A percentile compares a stretch with the other conserved stretches of the same genome.
These are phyloP conservation scores for Ammospiza nelsoni DNA, from an alignment of 2,113 vertebrate species.

Conservation along the genomic window DNA sequence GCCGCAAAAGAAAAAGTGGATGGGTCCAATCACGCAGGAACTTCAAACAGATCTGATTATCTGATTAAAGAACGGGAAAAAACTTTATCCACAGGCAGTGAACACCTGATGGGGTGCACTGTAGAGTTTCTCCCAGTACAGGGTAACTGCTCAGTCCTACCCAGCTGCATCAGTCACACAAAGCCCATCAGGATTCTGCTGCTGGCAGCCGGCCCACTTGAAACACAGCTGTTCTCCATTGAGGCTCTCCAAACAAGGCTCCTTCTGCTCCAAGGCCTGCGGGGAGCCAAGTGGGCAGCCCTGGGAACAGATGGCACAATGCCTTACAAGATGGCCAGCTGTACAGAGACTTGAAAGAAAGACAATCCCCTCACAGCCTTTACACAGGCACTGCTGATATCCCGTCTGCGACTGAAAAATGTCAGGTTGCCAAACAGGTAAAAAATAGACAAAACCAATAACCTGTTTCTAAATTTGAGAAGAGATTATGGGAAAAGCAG, in stretches of 20 bases:
- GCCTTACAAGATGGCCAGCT: slow-evolving; percentile 2
- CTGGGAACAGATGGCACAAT: slow-evolving; percentile 6
- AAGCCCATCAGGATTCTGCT: neutral
- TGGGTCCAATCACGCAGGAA: neutral
- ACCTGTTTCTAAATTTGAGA: neutral
- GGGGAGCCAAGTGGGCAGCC: neutral
- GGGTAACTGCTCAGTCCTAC: neutral
- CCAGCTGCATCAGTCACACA: neutral
- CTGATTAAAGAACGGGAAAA: neutral
- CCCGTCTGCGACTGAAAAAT: neutral
- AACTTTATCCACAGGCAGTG: neutral
- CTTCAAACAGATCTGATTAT: neutral
- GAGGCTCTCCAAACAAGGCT: neutral
- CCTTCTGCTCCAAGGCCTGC: neutral
- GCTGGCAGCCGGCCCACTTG: neutral
- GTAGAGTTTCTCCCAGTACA: neutral
- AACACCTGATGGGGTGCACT: neutral
- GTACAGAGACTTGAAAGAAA: neutral
- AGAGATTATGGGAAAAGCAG: neutral
- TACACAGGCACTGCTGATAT: neutral
- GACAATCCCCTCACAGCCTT: neutral
- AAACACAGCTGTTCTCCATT: neutral
- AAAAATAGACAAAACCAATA: neutral
- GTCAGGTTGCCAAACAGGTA: neutral
- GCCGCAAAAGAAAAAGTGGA: neutral